Conservation (phyloP, 2,888 invertebrate species). For the Rotaria socialis region DNA sequence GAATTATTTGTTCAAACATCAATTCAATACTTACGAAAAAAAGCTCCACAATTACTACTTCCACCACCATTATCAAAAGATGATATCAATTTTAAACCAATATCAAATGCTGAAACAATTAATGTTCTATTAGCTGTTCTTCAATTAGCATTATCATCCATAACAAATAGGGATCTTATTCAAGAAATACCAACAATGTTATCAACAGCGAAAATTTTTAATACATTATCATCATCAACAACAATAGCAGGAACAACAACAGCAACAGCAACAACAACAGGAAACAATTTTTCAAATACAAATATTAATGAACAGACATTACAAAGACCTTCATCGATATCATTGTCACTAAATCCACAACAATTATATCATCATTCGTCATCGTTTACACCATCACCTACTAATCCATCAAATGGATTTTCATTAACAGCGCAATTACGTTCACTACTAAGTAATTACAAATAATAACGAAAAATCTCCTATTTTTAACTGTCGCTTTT, state of each 20-base stretch:
- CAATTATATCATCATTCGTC: not conserved
- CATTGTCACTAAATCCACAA: not conserved
- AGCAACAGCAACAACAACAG: not conserved
- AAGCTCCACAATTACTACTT: constrained; percentile 74
- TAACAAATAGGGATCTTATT: constrained; percentile 25
- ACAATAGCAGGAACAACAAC: too few relatives aligned
- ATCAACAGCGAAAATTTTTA: not conserved
- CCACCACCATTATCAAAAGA: constrained; percentile 73
- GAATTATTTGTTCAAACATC: constrained; percentile 61
- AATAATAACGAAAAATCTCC: not conserved
- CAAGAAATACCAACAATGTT: constrained; percentile 43
- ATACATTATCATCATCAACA: not conserved
- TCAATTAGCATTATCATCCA: not conserved
- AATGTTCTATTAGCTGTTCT: constrained; percentile 33
- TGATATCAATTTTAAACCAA: constrained; percentile 59
- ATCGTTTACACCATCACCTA: not conserved
- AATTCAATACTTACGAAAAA: constrained; percentile 64
- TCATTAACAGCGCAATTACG: not conserved
- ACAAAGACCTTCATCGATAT: not conserved
- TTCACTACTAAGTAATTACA: not conserved
- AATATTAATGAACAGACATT: not conserved
- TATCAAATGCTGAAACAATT: constrained; percentile 31
- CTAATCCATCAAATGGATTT: not conserved
- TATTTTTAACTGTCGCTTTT: not conserved
- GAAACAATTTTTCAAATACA: not conserved